These are phyloP conservation scores for Pseudorectes ferrugineus DNA, from an alignment of 2,113 vertebrate genomes.

Conservation along the genomic window DNA sequence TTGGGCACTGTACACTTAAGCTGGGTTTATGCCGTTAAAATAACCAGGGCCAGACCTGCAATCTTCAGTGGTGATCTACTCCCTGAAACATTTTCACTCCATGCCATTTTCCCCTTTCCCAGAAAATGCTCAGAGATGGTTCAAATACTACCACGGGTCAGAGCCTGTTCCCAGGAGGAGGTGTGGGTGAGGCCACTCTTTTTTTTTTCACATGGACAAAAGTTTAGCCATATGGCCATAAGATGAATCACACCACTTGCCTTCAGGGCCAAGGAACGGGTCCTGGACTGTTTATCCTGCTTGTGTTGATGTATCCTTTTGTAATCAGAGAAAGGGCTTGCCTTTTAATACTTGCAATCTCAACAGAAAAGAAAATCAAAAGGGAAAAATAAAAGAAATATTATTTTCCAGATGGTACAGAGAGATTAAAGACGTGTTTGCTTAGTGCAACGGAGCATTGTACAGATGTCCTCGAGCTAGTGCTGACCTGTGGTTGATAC, in stretches of 20 bases:
- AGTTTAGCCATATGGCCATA: neutral
- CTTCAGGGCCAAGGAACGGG: neutral
- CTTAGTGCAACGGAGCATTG: neutral
- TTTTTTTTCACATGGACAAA: neutral
- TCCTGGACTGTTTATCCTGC: neutral
- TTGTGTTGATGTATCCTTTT: neutral
- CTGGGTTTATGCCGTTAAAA: neutral
- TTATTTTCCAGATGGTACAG: constrained; percentile 37
- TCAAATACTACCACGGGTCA: neutral
- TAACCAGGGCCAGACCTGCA: neutral
- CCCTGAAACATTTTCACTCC: neutral
- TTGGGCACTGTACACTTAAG: neutral
- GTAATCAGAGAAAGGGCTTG: neutral
- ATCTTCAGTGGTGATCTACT: neutral
- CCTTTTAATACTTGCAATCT: neutral
- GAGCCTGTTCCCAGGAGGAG: neutral
- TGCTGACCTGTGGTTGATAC: neutral
- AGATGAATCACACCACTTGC: constrained; percentile 5
- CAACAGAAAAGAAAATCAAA: constrained; percentile 1
- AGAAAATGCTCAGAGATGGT: neutral
- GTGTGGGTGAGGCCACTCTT: neutral
- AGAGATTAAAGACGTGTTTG: constrained; percentile 36
- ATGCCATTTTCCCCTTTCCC: neutral
- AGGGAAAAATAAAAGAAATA: neutral
- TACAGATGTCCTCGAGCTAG: neutral